Evolutionary conservation across 2,113 vertebrate genomes (phyloP), one percentile per base, ranked within the genome.

Genomic region (Sarotherodon lohbergeri): DNA sequence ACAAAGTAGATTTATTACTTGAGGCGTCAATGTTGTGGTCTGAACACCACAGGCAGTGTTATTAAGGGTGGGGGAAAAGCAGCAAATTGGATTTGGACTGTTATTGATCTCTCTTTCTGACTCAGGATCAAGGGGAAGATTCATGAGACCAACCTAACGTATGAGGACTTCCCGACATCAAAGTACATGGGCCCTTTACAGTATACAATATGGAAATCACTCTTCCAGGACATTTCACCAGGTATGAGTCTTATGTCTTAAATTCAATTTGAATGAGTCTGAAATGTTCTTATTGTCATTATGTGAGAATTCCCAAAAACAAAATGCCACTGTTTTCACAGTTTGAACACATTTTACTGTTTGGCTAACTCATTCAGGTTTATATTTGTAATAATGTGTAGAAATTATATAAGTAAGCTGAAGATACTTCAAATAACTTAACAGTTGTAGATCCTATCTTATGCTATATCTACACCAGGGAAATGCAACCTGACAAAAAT

Each of bases 131-230:
- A 99, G 93, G 99, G 99, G 54, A 99, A 99, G 95, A 97, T 98
- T 91, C 99, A 99, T 0, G 98, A 99, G 94, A 99, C 98, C 85
- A 99, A 98, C 92, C 97, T 99, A 91, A 99, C 98, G 0, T 99
- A 99, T 0, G 98, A 99, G 95, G 99, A 99, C 73, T 99, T 99
- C 82, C 99, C 99, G 0, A 99, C 99, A 71, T 99, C 98, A 88
- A 99, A 99, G 90, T 99, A 99, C 95, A 99, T 98, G 92, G 99
- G 99, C 0, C 98, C 99, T 0, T 95, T 99, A 91, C 99, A 99
- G 94, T 99, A 98, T 93, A 98, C 98, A 12, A 99, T 99, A 95
- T 99, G 99, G 99, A 99, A 99, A 92, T 98, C 98, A 3, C 97
- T 99, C 22, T 99, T 98, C 94, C 98, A 99, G 95, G 98, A 99